Evolutionary conservation across 2,113 vertebrate genomes (phyloP).

Genomic region (Haemorhous mexicanus): DNA sequence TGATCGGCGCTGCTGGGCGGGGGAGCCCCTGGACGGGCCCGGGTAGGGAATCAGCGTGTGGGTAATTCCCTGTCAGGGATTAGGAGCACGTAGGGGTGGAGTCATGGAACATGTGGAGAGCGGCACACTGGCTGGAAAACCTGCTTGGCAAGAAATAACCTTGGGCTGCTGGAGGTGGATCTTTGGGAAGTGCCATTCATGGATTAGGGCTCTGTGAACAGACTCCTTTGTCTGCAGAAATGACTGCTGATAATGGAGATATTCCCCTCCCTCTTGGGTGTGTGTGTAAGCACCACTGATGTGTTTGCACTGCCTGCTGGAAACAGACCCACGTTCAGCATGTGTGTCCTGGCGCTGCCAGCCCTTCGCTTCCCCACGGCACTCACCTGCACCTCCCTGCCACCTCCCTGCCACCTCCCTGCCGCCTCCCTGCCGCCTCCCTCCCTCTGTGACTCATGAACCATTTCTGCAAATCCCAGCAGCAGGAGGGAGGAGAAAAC

Average conservation of each 20-base stretch:
- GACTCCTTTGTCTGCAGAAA: slow-evolving; percentile 6
- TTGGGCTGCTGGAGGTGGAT: neutral
- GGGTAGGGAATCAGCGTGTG: neutral
- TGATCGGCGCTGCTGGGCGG: neutral
- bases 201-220: neutral
- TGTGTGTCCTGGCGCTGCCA: neutral
- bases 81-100: neutral
- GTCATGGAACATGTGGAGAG: slow-evolving; percentile 30
- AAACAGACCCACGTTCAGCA: accelerated
- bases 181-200: neutral
- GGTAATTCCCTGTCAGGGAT: neutral
- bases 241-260: neutral
- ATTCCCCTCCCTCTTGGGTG: neutral
- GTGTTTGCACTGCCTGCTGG: neutral
- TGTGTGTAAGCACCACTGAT: neutral
- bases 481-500: neutral
- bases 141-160: neutral
- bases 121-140: neutral
- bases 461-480: neutral
- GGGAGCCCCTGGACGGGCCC: neutral
- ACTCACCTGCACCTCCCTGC: neutral
- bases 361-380: neutral
- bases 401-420: neutral
- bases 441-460: neutral
- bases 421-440: neutral